Conservation (phyloP, 2,888 invertebrate species). For the Sarcophaga carnaria region DNA sequence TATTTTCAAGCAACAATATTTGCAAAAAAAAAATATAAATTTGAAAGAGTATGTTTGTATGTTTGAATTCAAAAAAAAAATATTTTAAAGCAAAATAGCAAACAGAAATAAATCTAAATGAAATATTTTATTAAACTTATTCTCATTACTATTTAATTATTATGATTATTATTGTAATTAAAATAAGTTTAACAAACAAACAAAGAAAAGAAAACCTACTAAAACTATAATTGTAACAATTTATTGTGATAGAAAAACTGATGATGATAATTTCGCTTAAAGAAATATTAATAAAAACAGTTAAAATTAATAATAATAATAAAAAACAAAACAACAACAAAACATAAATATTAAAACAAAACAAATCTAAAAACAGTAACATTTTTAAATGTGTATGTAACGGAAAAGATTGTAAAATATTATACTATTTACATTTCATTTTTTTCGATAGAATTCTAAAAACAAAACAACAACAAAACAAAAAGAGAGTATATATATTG, state of each 20-base stretch:
- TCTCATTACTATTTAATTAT: constrained; percentile 58
- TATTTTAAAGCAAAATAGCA: constrained; percentile 17
- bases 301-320: constrained; percentile 40
- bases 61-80: constrained; percentile 8
- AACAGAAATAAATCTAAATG: neutral
- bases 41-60: neutral
- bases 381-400: constrained; percentile 64
- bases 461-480: constrained; percentile 22
- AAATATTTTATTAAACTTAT: constrained; percentile 63
- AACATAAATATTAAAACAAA: constrained; percentile 2
- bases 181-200: constrained; percentile 48
- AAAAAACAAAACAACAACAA: constrained; percentile 30
- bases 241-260: constrained; percentile 80
- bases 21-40: neutral
- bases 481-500: constrained; percentile 39
- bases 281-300: constrained; percentile 56
- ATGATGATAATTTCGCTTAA: constrained; percentile 72
- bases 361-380: constrained; percentile 12
- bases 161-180: neutral
- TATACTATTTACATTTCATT: constrained; percentile 68
- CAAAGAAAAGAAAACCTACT: constrained; percentile 71
- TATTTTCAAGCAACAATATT: too few relatives aligned
- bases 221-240: constrained; percentile 80
- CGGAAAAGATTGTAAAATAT: constrained; percentile 68
- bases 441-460: constrained; percentile 60